These are phyloP conservation scores for Lethocerus indicus DNA, from an alignment of 1,140 invertebrate genomes.

Conservation along the genomic window DNA sequence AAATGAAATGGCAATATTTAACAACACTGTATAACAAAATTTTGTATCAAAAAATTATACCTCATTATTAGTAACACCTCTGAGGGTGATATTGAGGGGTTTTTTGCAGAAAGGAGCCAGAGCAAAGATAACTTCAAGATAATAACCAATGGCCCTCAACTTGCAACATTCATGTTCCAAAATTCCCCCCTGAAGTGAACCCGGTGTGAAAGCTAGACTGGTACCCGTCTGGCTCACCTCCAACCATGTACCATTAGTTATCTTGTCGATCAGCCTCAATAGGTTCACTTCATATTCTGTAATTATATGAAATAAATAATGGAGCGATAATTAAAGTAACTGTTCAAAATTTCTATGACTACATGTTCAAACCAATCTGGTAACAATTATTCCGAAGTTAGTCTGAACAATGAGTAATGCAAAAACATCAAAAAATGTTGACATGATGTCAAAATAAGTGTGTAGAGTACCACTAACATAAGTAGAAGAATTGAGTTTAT, in stretches of 20 bases:
- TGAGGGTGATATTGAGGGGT: constrained; percentile 60
- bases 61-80: constrained; percentile 78
- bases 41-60: no score
- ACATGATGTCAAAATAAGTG: background rate
- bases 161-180: constrained; percentile 75
- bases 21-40: no score
- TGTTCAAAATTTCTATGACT: background rate
- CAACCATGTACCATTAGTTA: constrained; percentile 85
- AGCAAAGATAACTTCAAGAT: constrained; percentile 73
- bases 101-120: constrained; percentile 92
- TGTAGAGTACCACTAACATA: background rate
- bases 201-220: constrained; percentile 71
- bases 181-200: constrained; percentile 70
- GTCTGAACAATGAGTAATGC: background rate
- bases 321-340: background rate
- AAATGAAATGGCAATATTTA: no score
- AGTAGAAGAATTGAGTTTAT: background rate
- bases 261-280: constrained; percentile 74
- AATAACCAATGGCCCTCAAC: constrained; percentile 75
- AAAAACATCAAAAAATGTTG: background rate
- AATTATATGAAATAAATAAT: constrained; percentile 12
- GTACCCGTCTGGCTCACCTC: constrained; percentile 90
- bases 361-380: background rate
- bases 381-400: background rate
- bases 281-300: constrained; percentile 85